Evolutionary conservation across 2,113 vertebrate species (phyloP), one percentile per base, ranked within the genome.

Genomic region (Pachypanchax playfairii): DNA sequence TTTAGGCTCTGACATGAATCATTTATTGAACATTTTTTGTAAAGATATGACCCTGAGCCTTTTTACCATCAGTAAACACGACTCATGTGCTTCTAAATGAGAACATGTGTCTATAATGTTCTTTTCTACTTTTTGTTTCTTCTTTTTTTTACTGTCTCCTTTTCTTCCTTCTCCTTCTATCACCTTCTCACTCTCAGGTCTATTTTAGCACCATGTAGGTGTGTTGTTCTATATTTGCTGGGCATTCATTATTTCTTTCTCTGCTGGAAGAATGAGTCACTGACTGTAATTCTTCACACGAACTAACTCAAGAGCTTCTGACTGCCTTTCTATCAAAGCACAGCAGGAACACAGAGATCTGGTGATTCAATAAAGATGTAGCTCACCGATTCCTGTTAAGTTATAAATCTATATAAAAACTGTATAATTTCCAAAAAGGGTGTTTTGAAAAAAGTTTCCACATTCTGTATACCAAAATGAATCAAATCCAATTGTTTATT

Each of bases 131-230:
- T 60, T 35, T 35, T 52, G 7, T 22, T 20, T 20, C 39, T 43
- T 46, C 12, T 29, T 18, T 64, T 39, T 39, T n/a, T 14, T 9
- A 51, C 20, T 61, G 13, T 63, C 18, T 59, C 57, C 41, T 41
- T 26, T 39, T 33, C 29, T 21, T 21, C 22, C 13, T 6, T 39
- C 57, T 53, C 33, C 36, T 33, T 43, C 36, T 55, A 44, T 48
- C 72, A 57, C 22, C 51, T 33, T 58, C 31, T 70, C 18, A 28
- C 56, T 68, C 65, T 39, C 68, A 36, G 2, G 43, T 85, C 72
- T 81, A 85, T 87, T 77, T 85, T 38, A 35, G 70, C 47, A 67
- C 22, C 47, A 13, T 5, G 80, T 85, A 79, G 86, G 84, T 85
- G 86, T 72, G 46, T 24, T 33, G 61, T 53, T 72, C 69, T 85